These are phyloP conservation scores for Eumacrocentrus americanus DNA, from an alignment of 2,888 invertebrate genomes.

Conservation along the genomic window DNA sequence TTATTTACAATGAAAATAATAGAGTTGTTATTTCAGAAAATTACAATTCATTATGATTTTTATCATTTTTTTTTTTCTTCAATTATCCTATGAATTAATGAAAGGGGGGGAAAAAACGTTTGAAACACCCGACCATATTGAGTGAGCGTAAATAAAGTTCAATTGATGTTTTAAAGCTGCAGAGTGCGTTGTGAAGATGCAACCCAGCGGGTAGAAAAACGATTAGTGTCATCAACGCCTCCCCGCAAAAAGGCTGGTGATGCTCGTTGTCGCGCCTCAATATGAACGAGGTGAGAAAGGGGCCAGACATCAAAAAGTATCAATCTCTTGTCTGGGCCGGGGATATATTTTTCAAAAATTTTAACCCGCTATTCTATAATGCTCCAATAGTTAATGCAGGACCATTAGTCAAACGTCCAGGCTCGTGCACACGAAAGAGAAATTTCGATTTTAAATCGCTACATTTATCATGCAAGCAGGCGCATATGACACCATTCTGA, in stretches of 20 bases:
- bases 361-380: constrained; percentile 58
- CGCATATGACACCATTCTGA: constrained; percentile 61
- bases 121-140: constrained; percentile 8
- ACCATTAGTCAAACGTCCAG: constrained; percentile 61
- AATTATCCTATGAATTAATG: constrained; percentile 9
- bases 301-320: constrained; percentile 55
- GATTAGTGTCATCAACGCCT: constrained; percentile 50
- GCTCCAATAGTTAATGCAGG: constrained; percentile 60
- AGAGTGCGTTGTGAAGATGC: background rate
- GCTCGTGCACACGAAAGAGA: constrained; percentile 60
- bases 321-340: constrained; percentile 56
- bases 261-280: constrained; percentile 26
- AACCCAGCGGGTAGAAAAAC: constrained; percentile 21
- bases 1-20: too few species aligned
- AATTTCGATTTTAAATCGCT: constrained; percentile 62
- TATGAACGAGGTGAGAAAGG: constrained; percentile 24
- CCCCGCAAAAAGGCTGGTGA: constrained; percentile 7
- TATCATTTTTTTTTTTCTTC: too few species aligned
- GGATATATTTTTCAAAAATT: constrained; percentile 58
- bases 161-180: background rate
- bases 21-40: too few species aligned
- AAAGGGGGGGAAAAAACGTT: constrained; percentile 26
- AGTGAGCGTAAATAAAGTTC: background rate
- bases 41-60: too few species aligned
- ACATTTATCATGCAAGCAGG: constrained; percentile 63